Evolutionary conservation across 2,888 invertebrate genomes (phyloP), one percentile per base, ranked within the genome.

Genomic region (Campoplex nolae): DNA sequence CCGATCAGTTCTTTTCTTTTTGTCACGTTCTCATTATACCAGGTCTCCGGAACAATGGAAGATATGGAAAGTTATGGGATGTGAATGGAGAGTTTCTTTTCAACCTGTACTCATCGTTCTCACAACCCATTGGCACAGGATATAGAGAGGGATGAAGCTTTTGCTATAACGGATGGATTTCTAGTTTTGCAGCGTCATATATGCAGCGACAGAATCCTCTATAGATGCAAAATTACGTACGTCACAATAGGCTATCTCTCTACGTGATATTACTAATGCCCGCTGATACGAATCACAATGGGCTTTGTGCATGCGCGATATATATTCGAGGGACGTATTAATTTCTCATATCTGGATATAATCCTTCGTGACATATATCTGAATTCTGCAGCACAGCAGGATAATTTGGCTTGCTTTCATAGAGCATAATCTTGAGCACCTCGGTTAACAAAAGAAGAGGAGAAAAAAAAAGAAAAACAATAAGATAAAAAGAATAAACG

Each of bases 291-390:
- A 79, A 84, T 68, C 65, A 81, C 62, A 74, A 58, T 75, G 68
- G 74, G 73, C 65, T 78, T 65, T 73, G 78, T 73, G 74, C 48
- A 84, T 51, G 75, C 48, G 78, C 42, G 13, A 68, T 38, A 65
- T 38, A 65, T 32, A 78, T 45, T 45, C 54, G 73, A 74, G 45
- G 58, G 48, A 23, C 79, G 84, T 74, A 84, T 74, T 83, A 71
- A 86, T 86, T 73, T 76, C 51, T 80, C 79, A 62, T 74, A 78
- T 70, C 42, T 51, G 45, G 54, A 13, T 18, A 65, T 65, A 65
- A 80, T 80, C 75, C 70, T 23, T 62, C 18, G 56, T 51, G 68
- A 62, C 42, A 42, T 56, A 18, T 45, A 42, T 67, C 23, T 32
- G 32, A 32, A 67, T 67, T 32, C 16, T 13, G 38, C 35, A 38